Percentiles rank a stretch among this genome's conserved stretches.
phyloP scores from a whole-genome alignment of 2,888 invertebrate species.

The Drosophila setosimentum region DNA sequence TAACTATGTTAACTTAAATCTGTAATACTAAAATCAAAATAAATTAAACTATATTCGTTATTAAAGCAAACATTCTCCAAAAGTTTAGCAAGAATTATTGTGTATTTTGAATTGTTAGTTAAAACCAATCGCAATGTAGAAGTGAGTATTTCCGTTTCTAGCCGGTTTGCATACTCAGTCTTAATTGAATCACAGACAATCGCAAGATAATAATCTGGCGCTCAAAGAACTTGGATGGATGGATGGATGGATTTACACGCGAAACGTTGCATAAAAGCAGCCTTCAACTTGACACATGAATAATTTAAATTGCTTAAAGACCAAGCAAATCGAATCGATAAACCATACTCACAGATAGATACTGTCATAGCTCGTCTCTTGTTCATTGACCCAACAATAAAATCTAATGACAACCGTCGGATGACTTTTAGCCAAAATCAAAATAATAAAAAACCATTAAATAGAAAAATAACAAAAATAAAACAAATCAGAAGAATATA shows the following conservation, averaged over 20 bases:
- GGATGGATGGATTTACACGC: slow-evolving; percentile 39
- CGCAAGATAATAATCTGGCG: slow-evolving; percentile 51
- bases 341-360: slow-evolving; percentile 41
- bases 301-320: slow-evolving; percentile 61
- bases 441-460: slow-evolving; percentile 19
- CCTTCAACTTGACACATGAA: slow-evolving; percentile 77
- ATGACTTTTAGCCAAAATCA: slow-evolving; percentile 30
- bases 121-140: slow-evolving; percentile 5
- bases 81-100: slow-evolving; percentile 11
- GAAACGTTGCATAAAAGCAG: slow-evolving; percentile 51
- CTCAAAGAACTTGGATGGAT: slow-evolving; percentile 56
- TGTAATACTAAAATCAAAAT: slow-evolving; percentile 14
- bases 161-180: slow-evolving; percentile 53
- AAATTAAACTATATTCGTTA: slow-evolving; percentile 30
- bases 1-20: slow-evolving; percentile 16
- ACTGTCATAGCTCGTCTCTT: slow-evolving; percentile 36
- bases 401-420: slow-evolving; percentile 49
- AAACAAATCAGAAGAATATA: slow-evolving; percentile 12
- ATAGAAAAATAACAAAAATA: no score
- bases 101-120: slow-evolving; percentile 1
- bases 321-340: slow-evolving; percentile 58
- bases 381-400: slow-evolving; percentile 78
- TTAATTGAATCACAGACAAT: slow-evolving; percentile 58
- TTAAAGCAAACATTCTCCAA: slow-evolving; percentile 36
- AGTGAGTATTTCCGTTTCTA: slow-evolving; percentile 61